phyloP scores from a whole-genome alignment of 2,888 invertebrate genomes.

The Gastrophysa polygoni region DNA sequence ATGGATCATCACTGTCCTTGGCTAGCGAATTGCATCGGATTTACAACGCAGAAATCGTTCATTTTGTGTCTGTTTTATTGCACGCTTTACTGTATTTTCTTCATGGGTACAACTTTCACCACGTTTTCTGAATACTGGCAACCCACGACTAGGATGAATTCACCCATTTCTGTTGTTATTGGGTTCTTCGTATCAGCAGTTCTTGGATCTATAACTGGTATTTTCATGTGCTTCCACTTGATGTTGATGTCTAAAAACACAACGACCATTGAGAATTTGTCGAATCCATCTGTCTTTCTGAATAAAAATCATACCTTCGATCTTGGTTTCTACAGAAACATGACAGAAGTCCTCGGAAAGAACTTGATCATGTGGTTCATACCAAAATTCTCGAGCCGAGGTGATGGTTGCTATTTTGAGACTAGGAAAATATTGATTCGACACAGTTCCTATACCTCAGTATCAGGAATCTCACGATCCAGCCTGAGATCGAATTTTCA shows the following conservation, averaged over 20 bases:
- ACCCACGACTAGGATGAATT: neutral
- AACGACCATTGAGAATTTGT: conserved; percentile 2
- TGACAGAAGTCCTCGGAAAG: conserved; percentile 3
- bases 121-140: neutral
- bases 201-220: neutral
- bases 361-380: neutral
- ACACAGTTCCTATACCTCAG: neutral
- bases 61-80: conserved; percentile 43
- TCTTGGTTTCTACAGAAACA: neutral
- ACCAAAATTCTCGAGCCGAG: conserved; percentile 1
- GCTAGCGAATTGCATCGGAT: conserved; percentile 48
- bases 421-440: neutral
- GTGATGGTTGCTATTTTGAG: conserved; percentile 8
- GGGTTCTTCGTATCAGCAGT: conserved; percentile 2
- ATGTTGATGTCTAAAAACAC: neutral
- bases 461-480: neutral
- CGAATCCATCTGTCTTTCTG: neutral
- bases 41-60: conserved; percentile 47
- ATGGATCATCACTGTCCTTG: conserved; percentile 54
- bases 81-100: conserved; percentile 34
- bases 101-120: conserved; percentile 20
- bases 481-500: neutral
- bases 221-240: neutral
- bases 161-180: neutral
- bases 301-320: conserved; percentile 1